Evolutionary conservation across 2,113 vertebrate genomes (phyloP).

Genomic region (Alligator mississippiensis): DNA sequence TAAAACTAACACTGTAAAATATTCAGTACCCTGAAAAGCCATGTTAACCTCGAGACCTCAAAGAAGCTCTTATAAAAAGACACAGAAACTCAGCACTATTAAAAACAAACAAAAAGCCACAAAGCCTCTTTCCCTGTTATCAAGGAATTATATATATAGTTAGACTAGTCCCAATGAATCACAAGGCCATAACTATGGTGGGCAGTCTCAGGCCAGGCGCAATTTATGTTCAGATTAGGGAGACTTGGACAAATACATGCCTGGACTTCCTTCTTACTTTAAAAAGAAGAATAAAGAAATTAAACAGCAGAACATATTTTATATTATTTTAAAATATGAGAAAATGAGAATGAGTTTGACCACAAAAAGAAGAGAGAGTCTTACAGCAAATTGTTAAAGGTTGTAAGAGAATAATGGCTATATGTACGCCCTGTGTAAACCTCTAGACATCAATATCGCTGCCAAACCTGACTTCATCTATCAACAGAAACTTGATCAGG

Average conservation of each 20-base stretch:
- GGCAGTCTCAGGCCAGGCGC: background rate
- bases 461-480: constrained; percentile 60
- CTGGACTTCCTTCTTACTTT: background rate
- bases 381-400: constrained; percentile 32
- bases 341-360: constrained; percentile 30
- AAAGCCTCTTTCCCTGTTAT: background rate
- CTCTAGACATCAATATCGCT: constrained; percentile 59
- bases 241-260: background rate
- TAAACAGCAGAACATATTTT: background rate
- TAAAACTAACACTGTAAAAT: background rate
- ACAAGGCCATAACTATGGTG: background rate
- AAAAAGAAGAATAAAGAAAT: background rate
- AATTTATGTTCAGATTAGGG: background rate
- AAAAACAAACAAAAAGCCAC: background rate
- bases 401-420: constrained; percentile 56
- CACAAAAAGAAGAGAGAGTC: background rate
- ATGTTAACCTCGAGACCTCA: constrained; percentile 7
- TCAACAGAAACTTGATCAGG: constrained; percentile 68
- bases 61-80: background rate
- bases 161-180: background rate
- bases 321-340: constrained; percentile 41
- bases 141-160: background rate
- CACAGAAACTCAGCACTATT: background rate
- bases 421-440: constrained; percentile 22
- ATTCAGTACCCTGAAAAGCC: background rate